Base-by-base conservation (phyloP, 2,113 vertebrate species). In the Dromiciops gliroides region DNA sequence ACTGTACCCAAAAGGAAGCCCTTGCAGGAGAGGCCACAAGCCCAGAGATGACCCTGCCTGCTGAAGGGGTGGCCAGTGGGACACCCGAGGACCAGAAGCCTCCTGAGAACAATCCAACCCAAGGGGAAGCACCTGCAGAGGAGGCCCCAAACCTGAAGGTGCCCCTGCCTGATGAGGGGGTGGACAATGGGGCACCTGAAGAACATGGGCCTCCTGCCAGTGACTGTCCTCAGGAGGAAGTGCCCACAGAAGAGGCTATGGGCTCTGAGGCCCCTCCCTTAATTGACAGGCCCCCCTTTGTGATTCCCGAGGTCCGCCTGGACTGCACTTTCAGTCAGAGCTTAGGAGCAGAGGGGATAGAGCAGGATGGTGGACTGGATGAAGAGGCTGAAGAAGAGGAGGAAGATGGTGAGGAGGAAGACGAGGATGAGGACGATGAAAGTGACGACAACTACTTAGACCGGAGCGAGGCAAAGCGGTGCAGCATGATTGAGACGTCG, bases 221-320 rank as follows among this genome's bases (percentile, higher is more conserved):
- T 92, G 97, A 3, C 16, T 67, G 37, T 19, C 92, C 60, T n/a
- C 47, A 3, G 37, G 47, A 24, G 51, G 31, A 83, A 83, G n/a
- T 44, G 16, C 91, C 37, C 51, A 14, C 75, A 1, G 51, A 95
- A 67, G 94, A 94, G 95, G 52, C 67, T 6, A 1, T 9, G 0
- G n/a, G 92, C 83, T 37, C 96, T 8, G 50, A 50, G 49, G 96
- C 93, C 24, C 28, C 88, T 0, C 91, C 96, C 0, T 44, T 16
- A 11, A 31, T 92, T 90, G 60, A 96, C 53, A 98, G 98, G 1
- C 98, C 99, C 0, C 98, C 98, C 47, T 99, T 99, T 0, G 94
- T 99, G 96, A 99, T 99, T 97, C 99, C 99, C 0, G 99, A 99
- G 98, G 97, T 99, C 93, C 99, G 99, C 3, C 98, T 99, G 0